Conservation (phyloP, 2,888 invertebrate species). For the Nephrotoma guestfalica region DNA sequence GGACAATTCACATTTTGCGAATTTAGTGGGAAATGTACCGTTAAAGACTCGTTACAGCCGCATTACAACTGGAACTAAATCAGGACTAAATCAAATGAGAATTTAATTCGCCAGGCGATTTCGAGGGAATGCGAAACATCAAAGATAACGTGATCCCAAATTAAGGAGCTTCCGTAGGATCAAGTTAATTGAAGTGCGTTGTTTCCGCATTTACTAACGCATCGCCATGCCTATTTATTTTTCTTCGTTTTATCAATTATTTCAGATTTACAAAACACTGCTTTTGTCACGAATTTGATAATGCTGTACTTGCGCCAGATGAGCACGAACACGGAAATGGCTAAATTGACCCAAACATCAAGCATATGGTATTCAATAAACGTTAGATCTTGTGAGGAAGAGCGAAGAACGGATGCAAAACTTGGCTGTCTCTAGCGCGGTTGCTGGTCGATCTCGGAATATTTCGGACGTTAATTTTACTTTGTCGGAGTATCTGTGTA, state of each 20-base stretch:
- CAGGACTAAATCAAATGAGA: too few relatives aligned
- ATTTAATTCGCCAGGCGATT: too few relatives aligned
- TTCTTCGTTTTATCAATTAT: neutral
- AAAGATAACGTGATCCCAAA: too few relatives aligned
- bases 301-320: neutral
- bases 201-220: too few relatives aligned
- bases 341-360: neutral
- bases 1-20: too few relatives aligned
- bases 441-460: conserved; percentile 33
- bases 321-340: neutral
- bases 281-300: neutral
- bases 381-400: conserved; percentile 11
- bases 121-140: too few relatives aligned
- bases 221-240: neutral
- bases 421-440: conserved; percentile 34
- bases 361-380: conserved; percentile 6
- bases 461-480: conserved; percentile 25
- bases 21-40: too few relatives aligned
- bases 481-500: neutral
- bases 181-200: too few relatives aligned
- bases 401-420: conserved; percentile 25
- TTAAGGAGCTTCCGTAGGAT: too few relatives aligned
- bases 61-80: too few relatives aligned
- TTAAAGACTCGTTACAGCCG: too few relatives aligned
- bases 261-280: neutral